Conservation (phyloP, 2,113 vertebrate species). For the Oreochromis spilurus region DNA sequence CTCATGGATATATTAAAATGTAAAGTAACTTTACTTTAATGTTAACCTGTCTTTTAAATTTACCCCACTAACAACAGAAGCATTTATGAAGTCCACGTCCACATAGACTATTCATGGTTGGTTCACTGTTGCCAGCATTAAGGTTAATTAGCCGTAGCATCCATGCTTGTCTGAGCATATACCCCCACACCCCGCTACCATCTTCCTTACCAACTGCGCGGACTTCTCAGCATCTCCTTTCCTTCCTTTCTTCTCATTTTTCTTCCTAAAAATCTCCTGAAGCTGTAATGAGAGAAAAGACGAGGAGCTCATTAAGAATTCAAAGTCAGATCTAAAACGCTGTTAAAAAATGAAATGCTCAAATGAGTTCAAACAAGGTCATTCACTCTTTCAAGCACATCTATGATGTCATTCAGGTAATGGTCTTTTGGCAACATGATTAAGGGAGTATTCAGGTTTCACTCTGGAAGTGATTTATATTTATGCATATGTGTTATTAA, state of each 20-base stretch:
- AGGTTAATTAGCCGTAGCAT: neutral
- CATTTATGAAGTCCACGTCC: neutral
- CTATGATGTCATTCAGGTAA: neutral
- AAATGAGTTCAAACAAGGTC: neutral
- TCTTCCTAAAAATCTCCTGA: constrained; percentile 97
- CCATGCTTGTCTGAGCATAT: neutral
- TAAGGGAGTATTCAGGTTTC: neutral
- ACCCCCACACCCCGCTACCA: neutral
- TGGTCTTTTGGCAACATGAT: neutral
- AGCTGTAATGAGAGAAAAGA: constrained; percentile 72
- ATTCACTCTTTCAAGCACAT: neutral
- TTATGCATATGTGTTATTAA: neutral
- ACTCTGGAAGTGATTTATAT: neutral
- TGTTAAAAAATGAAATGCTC: neutral
- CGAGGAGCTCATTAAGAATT: neutral
- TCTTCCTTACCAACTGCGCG: constrained; percentile 85
- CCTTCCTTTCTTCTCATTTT: constrained; percentile 92
- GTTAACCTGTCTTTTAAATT: neutral
- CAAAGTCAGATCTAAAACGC: constrained; percentile 8
- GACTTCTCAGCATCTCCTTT: constrained; percentile 93
- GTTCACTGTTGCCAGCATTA: neutral
- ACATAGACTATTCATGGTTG: neutral
- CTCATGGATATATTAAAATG: constrained; percentile 12
- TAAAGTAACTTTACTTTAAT: neutral
- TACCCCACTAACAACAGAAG: neutral